Percentiles rank a stretch among this genome's conserved stretches.
These are phyloP conservation scores for Verasper variegatus DNA, from an alignment of 2,113 vertebrate species.

Conservation along the genomic window DNA sequence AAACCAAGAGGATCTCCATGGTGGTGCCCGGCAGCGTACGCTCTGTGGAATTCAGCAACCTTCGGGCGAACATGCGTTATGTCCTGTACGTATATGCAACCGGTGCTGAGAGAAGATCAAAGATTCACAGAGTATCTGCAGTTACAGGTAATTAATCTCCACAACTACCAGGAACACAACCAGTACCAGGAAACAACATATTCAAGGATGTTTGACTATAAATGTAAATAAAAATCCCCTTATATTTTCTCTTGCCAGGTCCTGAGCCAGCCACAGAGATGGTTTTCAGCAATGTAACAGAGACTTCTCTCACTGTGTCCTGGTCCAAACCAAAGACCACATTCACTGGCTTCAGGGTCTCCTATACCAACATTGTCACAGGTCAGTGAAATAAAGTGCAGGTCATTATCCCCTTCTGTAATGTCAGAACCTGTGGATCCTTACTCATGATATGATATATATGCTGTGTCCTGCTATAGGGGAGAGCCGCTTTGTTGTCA, in stretches of 20 bases:
- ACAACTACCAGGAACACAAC: background rate
- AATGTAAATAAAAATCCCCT: background rate
- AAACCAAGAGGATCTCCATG: constrained; percentile 73
- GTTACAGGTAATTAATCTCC: constrained; percentile 71
- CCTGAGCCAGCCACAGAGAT: constrained; percentile 81
- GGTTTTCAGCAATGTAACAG: constrained; percentile 81
- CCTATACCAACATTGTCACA: constrained; percentile 77
- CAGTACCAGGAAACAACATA: background rate
- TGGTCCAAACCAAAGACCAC: constrained; percentile 81
- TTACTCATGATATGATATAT: constrained; percentile 11
- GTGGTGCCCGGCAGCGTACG: constrained; percentile 70
- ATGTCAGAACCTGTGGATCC: background rate
- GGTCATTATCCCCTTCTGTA: background rate
- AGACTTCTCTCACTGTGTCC: constrained; percentile 77
- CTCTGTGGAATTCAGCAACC: constrained; percentile 72
- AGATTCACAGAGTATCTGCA: constrained; percentile 70
- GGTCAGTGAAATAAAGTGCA: constrained; percentile 58
- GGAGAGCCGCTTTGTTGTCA: constrained; percentile 78
- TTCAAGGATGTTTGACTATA: background rate
- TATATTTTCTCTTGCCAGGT: constrained; percentile 60
- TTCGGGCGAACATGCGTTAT: constrained; percentile 66
- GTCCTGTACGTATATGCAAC: constrained; percentile 70
- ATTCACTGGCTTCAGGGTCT: constrained; percentile 75
- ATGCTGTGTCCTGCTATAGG: constrained; percentile 73
- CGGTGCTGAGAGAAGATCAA: constrained; percentile 58